Conservation (phyloP, 2,888 invertebrate species). For the Vanessa cardui region DNA sequence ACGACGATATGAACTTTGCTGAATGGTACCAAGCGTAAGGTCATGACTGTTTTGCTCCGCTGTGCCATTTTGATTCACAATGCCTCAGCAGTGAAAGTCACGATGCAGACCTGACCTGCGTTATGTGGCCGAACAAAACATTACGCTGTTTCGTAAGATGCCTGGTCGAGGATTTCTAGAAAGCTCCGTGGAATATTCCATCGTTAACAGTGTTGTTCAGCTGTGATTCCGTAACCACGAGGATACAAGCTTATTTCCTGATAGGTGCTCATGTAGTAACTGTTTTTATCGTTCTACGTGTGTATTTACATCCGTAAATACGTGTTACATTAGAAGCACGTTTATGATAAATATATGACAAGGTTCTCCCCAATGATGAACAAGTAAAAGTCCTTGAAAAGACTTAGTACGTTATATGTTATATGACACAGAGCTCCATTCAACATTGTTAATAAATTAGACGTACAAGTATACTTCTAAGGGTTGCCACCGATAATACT, state of each 20-base stretch:
- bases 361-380: background rate
- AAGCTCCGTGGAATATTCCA: slow-evolving; percentile 69
- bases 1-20: background rate
- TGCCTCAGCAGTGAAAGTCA: slow-evolving; percentile 70
- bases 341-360: background rate
- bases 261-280: slow-evolving; percentile 9
- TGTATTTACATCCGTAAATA: slow-evolving; percentile 6
- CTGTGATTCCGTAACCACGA: slow-evolving; percentile 16
- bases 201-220: slow-evolving; percentile 32
- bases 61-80: slow-evolving; percentile 35
- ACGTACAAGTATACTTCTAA: background rate
- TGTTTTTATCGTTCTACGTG: slow-evolving; percentile 19
- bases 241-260: slow-evolving; percentile 15
- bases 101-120: slow-evolving; percentile 47
- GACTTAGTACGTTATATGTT: background rate
- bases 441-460: background rate
- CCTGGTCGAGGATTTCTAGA: slow-evolving; percentile 62
- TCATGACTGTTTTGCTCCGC: slow-evolving; percentile 16
- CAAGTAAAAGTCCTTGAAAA: too few relatives aligned
- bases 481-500: slow-evolving; percentile 4
- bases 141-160: slow-evolving; percentile 60
- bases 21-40: slow-evolving; percentile 3
- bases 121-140: slow-evolving; percentile 35
- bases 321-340: background rate
- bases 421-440: background rate